Percentiles rank a stretch among this genome's conserved stretches.
Conservation (phyloP, 2,113 vertebrate species). For the Tautogolabrus adspersus region DNA sequence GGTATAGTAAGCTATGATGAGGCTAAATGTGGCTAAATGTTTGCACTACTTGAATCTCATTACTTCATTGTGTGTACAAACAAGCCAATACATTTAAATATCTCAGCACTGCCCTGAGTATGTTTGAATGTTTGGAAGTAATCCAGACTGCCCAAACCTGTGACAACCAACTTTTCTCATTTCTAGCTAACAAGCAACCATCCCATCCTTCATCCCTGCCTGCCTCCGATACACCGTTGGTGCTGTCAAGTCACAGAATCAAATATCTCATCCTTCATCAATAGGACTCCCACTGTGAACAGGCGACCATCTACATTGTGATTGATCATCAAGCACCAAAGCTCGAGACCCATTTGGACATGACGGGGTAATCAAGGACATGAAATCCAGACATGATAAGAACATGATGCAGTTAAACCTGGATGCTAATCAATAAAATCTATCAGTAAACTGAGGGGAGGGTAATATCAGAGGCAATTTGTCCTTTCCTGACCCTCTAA, state of each 20-base stretch:
- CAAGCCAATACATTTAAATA: too few relatives aligned
- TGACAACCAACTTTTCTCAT: background rate
- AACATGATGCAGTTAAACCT: constrained; percentile 1
- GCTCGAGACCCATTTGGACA: background rate
- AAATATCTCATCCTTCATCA: constrained; percentile 14
- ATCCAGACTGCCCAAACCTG: background rate
- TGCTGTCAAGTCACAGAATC: constrained; percentile 28
- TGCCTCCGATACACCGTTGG: background rate
- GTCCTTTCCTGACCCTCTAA: constrained; percentile 16
- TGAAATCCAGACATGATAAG: background rate
- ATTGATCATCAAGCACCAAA: constrained; percentile 20
- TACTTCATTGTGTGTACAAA: background rate
- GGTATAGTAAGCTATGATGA: too few relatives aligned
- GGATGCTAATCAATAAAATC: constrained; percentile 17
- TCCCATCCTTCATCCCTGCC: constrained; percentile 7
- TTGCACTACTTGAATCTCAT: too few relatives aligned
- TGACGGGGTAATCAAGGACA: background rate
- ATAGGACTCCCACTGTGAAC: constrained; percentile 1
- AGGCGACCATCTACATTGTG: background rate
- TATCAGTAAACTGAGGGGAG: background rate
- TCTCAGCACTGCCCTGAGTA: too few relatives aligned
- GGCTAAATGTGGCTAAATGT: too few relatives aligned
- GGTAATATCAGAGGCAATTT: constrained; percentile 23
- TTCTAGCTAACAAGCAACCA: background rate
- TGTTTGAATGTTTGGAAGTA: background rate